Base-by-base conservation (phyloP, 2,797 vertebrate species). In the Leptoclinus maculatus region DNA sequence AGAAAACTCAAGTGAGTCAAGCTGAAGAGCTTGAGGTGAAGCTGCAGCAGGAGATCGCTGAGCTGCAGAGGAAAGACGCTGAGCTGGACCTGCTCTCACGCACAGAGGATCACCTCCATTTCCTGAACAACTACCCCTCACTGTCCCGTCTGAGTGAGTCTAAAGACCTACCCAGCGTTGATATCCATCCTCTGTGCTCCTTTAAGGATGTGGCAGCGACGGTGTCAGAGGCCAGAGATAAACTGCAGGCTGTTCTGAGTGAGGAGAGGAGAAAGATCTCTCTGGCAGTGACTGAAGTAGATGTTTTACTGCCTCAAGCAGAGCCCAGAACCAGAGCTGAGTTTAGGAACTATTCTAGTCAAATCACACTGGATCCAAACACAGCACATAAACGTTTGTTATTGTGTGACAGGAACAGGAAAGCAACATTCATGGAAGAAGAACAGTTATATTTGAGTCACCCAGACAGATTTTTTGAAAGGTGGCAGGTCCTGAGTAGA, bases 51-150 rank as follows among this genome's bases (percentile, higher is more conserved):
- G 69, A 78, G 47, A 58, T 82, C 32, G 41, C 6, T 7, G 69
- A 79, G 7, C 74, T 84, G 57, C 51, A 5, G 45, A 66, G 25
- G 69, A 79, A 9, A 65, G 34, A 82, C 25, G 0, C 29, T 29
- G 29, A 29, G 5, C 29, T 29, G 29, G 29, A 29, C 3, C 14
- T 56, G 43, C 72, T 87, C 3, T 75, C 58, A 17, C n/a, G 1
- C 23, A 67, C 74, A 0, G 77, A 83, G 2, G 71, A 87, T 54
- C 70, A 83, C 74, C 39, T 80, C n/a, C 41, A 60, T 29, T 84
- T 83, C 53, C 67, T 82, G 0, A 64, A 75, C 19, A 71, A 0
- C 14, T 71, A 59, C 57, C 36, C 62, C 7, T 54, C 60, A 0
- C 49, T 73, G 17, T 72, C 74, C 39, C 0, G 1, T 5, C 67